phyloP scores from a whole-genome alignment of 2,888 invertebrate genomes.

The Girardia tigrina region DNA sequence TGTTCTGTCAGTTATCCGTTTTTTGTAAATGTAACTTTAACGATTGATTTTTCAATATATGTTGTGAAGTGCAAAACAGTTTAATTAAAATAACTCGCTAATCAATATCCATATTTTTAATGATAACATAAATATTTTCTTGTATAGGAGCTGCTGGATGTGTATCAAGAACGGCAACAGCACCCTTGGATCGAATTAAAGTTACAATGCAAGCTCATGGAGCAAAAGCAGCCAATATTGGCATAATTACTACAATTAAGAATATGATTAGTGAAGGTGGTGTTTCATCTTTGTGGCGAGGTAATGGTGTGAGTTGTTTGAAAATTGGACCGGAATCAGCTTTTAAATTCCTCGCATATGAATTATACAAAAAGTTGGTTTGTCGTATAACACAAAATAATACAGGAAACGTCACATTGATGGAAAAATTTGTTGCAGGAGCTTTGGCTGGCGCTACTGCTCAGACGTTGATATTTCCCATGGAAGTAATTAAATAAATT shows the following conservation, averaged over 20 bases:
- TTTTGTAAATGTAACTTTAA: no score
- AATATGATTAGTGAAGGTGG: slow-evolving; percentile 87
- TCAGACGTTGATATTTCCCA: slow-evolving; percentile 85
- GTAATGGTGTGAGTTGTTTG: slow-evolving; percentile 90
- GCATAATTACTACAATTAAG: slow-evolving; percentile 55
- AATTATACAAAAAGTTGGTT: slow-evolving; percentile 55
- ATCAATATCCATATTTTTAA: no score
- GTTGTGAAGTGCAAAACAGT: no score
- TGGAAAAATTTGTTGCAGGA: slow-evolving; percentile 79
- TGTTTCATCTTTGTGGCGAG: slow-evolving; percentile 75
- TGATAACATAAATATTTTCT: no score
- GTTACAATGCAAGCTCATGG: slow-evolving; percentile 52
- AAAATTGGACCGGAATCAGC: slow-evolving; percentile 98
- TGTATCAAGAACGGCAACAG: slow-evolving; percentile 84
- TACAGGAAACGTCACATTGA: slow-evolving; percentile 53
- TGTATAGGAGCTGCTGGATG: slow-evolving; percentile 70
- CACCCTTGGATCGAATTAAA: slow-evolving; percentile 87
- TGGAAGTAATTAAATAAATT: slow-evolving; percentile 58
- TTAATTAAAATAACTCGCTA: no score
- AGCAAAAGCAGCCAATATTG: slow-evolving; percentile 39
- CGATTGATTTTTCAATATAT: no score
- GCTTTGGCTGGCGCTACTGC: slow-evolving; percentile 81
- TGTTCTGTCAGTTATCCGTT: no score
- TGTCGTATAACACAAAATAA: slow-evolving; percentile 31
- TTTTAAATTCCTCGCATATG: slow-evolving; percentile 94